Base-by-base conservation (phyloP, 2,888 invertebrate species). In the Hipparchia sbordonii region DNA sequence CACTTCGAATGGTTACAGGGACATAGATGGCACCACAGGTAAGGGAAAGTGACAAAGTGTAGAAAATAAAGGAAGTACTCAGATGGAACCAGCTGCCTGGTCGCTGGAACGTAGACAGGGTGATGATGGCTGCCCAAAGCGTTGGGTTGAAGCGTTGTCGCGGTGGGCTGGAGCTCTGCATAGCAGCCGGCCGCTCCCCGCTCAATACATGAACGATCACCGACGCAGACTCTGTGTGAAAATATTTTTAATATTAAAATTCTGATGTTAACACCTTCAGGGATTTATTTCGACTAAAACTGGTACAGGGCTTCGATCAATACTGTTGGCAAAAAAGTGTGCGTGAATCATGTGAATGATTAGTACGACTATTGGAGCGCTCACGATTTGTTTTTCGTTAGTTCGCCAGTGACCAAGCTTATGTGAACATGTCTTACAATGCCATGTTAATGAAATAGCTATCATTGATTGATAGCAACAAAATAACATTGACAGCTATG, bases 151-250 rank as follows among this genome's bases (percentile, higher is more conserved):
- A 83, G 57, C 84, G 85, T 2, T 87, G 89, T 0, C 90, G 88
- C 2, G 88, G 85, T 0, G 93, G 89, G 0, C 92, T 89, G 0
- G 93, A 93, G 72, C 94, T 94, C 83, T 95, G 95, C 95, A 95
- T 95, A 62, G 95, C 95, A 51, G 95, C 95, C 74, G 95, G 95
- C 76, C 95, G 90, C 88, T 95, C 95, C 85, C 97, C 97, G 86
- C 97, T 97, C 82, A 97, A 95, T 82, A 97, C 97, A 93, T 97
- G 97, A 77, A 97, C 97, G 84, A 97, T 95, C 82, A 97, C 97
- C 82, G 97, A 97, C 79, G 97, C 97, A 76, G 97, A 96, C 88
- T 97, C 97, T 93, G 95, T 74, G 74, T 67, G 51, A 79, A 80
- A 77, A 80, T 67, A 71, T 23, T 59, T 62, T 51, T 2, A 59